Conservation (phyloP, 2,888 invertebrate species). For the Himalopsyche kuldschensis region DNA sequence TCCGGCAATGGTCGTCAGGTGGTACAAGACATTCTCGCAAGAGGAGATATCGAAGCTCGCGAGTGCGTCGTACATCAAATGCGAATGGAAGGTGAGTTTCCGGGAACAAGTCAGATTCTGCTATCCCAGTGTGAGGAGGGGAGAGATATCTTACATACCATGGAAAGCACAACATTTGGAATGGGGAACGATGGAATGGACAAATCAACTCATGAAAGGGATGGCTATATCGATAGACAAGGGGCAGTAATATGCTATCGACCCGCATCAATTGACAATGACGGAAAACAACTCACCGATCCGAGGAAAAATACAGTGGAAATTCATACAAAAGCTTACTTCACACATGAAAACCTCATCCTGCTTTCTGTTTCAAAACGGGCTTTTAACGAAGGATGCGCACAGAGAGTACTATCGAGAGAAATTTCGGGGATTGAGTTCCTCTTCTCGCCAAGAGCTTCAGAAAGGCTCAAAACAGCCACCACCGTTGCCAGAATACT, state of each 20-base stretch:
- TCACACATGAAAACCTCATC: not conserved
- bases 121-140: slow-evolving; percentile 9
- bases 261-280: not conserved
- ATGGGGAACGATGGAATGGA: slow-evolving; percentile 17
- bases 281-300: not conserved
- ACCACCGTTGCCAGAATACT: slow-evolving; percentile 33
- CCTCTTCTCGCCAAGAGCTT: slow-evolving; percentile 1
- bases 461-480: slow-evolving; percentile 17
- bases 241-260: not conserved
- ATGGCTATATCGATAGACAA: slow-evolving; percentile 1
- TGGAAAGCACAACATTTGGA: slow-evolving; percentile 10
- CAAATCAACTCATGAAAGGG: not conserved
- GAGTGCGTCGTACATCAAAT: slow-evolving; percentile 8
- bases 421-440: not conserved
- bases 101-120: not conserved
- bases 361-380: slow-evolving; percentile 4
- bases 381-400: slow-evolving; percentile 21
- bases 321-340: not conserved
- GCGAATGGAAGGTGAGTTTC: not conserved
- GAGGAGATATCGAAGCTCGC: slow-evolving; percentile 2
- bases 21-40: slow-evolving; percentile 15
- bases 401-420: slow-evolving; percentile 10
- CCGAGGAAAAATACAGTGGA: not conserved
- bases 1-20: slow-evolving; percentile 21
- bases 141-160: slow-evolving; percentile 9